Conservation (phyloP, 2,113 vertebrate genomes). For the Oreotrochilus melanogaster region DNA sequence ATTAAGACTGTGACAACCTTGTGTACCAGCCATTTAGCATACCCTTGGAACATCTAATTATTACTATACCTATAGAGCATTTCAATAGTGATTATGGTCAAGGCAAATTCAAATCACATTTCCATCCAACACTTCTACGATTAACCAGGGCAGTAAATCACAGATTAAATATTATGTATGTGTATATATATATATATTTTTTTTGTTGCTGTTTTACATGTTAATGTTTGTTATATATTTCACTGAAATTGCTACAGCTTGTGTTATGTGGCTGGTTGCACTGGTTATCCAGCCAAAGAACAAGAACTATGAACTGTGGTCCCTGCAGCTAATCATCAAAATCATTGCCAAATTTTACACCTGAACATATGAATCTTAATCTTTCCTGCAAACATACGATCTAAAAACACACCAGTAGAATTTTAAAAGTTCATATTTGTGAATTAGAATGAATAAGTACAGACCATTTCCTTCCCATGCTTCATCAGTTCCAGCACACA, state of each 20-base stretch:
- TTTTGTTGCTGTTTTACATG: no score
- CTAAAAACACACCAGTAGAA: constrained; percentile 14
- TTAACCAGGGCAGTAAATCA: background rate
- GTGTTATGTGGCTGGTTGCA: background rate
- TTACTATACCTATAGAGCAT: background rate
- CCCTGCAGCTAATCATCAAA: background rate
- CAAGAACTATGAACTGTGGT: background rate
- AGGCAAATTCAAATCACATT: background rate
- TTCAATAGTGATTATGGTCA: background rate
- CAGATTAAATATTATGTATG: background rate
- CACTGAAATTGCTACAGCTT: background rate
- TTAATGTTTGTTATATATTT: background rate
- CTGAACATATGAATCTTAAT: background rate
- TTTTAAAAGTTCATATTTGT: background rate
- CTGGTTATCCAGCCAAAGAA: background rate
- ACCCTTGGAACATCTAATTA: background rate
- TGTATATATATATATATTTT: background rate
- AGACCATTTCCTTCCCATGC: background rate
- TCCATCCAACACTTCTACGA: background rate
- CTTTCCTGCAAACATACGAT: background rate
- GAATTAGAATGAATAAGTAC: background rate
- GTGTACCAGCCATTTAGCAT: background rate
- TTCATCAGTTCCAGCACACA: background rate
- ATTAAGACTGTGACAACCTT: background rate
- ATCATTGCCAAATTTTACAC: background rate